Conservation (phyloP, 37 sponge, comb jelly and placozoan species). For the Halichondria panicea region DNA sequence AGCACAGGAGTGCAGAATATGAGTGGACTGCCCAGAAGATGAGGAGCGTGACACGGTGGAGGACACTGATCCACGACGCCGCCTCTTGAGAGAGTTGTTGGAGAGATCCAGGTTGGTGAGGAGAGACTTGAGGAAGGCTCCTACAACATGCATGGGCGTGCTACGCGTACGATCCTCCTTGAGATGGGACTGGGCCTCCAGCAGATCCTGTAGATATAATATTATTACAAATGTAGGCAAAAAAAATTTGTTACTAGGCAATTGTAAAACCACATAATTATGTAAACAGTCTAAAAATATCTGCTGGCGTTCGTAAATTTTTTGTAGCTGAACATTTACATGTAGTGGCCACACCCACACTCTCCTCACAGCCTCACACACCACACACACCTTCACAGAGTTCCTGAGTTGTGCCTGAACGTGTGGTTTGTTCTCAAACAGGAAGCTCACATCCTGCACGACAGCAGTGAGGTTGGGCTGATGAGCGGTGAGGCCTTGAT, state of each 20-base stretch:
- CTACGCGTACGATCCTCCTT: background rate
- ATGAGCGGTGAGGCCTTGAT: conserved; percentile 6
- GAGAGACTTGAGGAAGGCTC: conserved; percentile 41
- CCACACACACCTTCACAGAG: conserved; percentile 24
- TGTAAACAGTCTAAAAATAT: too few species aligned
- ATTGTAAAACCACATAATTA: too few species aligned
- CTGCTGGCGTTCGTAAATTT: too few species aligned
- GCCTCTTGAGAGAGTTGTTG: conserved; percentile 13
- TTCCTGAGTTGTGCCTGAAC: conserved; percentile 24
- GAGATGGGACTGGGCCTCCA: background rate
- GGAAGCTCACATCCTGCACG: conserved; percentile 51
- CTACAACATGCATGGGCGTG: conserved; percentile 59
- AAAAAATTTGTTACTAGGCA: too few species aligned
- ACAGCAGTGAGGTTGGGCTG: conserved; percentile 14
- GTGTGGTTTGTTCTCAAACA: conserved; percentile 47
- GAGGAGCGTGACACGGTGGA: background rate
- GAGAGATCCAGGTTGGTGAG: conserved; percentile 36
- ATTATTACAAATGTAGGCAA: background rate
- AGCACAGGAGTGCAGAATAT: too few species aligned
- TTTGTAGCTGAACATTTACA: too few species aligned
- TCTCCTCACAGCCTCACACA: too few species aligned
- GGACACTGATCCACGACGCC: conserved; percentile 7
- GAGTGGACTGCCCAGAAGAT: conserved; percentile 40
- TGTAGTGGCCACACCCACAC: too few species aligned
- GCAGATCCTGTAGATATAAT: conserved; percentile 1